Base-by-base conservation (phyloP, 2,797 vertebrate species). In the Pseudochirops corinnae region DNA sequence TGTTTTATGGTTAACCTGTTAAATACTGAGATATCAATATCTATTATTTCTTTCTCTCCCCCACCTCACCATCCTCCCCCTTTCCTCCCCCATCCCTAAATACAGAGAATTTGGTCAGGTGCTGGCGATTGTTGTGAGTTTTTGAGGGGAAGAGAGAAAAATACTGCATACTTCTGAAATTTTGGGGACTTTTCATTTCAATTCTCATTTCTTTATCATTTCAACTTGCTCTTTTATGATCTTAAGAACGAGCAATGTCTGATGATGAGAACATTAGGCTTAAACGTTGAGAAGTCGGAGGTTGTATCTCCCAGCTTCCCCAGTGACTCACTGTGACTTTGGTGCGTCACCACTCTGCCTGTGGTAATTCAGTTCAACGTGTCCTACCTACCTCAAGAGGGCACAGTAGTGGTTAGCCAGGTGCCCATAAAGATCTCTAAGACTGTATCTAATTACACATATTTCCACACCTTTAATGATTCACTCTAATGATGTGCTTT, bases 391-490 rank as follows among this genome's bases (percentile, higher is more conserved):
- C 46, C 21, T 95, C 39, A 93, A 52, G 82, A 55, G 52, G 91
- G 39, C 7, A 52, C 92, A 91, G 52, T 52, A 74, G 92, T 93
- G 90, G 96, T 95, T 94, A 96, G 93, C 93, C 92, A 95, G 92
- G 26, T 94, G 39, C 93, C 29, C 92, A 24, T 82, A 93, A 58
- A 95, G 56, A 91, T 55, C 95, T 97, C 91, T 94, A 92, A 95
- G 90, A 96, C 58, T 24, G 93, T 90, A 95, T 96, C 94, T 95
- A 96, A 90, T 95, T 57, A 94, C 6, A 60, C 92, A 94, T 57
- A 95, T 95, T 94, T 95, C 90, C 4, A 95, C n/a, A 26, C 90
- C 74, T 96, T 94, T 93, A 95, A 92, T 95, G 92, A 97, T 87
- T 56, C 87, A 87, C 21, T 24, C 33, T 55, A 33, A 74, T 33